Evolutionary conservation across 2,797 vertebrate genomes (phyloP).

Genomic region (Amazona ochrocephala): DNA sequence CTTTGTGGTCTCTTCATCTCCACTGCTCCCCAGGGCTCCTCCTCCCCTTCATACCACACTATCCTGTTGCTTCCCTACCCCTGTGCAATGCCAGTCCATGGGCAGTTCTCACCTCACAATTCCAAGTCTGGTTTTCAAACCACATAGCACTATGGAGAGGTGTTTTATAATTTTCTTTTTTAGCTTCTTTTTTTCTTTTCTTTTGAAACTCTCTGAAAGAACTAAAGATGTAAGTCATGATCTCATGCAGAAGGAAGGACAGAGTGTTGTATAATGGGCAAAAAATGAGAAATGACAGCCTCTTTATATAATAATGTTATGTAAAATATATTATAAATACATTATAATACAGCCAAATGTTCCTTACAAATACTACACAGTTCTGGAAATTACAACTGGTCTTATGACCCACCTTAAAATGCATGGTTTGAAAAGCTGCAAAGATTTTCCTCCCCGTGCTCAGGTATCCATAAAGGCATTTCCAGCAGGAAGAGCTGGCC

Average conservation of each 20-base stretch:
- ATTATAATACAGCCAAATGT: not conserved
- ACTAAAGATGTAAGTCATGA: not conserved
- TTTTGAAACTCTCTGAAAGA: not conserved
- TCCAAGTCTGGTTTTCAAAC: not conserved
- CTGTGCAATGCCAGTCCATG: accelerated
- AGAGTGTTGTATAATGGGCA: not conserved
- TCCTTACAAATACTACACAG: not conserved
- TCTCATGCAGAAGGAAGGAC: not conserved
- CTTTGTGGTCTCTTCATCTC: not conserved
- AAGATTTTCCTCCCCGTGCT: not conserved
- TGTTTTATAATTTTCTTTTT: not conserved
- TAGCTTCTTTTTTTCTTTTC: not conserved
- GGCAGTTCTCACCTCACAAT: not conserved
- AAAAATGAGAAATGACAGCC: not conserved
- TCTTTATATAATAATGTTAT: not conserved
- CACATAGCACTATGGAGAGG: not conserved
- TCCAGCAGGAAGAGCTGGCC: not conserved
- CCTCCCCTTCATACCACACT: accelerated
- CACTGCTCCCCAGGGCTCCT: not conserved
- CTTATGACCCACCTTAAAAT: not conserved
- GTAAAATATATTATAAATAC: not conserved
- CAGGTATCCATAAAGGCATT: not conserved
- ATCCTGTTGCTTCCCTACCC: not conserved
- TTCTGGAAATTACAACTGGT: not conserved
- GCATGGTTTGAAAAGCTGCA: not conserved